Evolutionary conservation across 2,797 vertebrate genomes (phyloP).

Genomic region (Vipera ursinii): DNA sequence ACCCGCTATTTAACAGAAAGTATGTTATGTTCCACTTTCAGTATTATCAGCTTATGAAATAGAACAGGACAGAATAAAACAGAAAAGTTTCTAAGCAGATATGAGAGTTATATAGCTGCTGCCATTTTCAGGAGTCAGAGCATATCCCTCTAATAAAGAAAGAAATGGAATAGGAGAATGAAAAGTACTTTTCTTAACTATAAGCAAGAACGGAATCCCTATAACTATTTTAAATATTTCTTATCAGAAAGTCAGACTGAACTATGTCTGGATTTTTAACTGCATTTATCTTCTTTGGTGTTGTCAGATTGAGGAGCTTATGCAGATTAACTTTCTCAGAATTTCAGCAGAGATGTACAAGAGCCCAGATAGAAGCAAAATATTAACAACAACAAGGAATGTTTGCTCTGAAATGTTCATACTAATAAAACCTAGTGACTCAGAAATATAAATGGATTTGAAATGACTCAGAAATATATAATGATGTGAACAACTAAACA

Average conservation of each 20-base stretch:
- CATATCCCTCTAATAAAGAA: slow-evolving; percentile 27
- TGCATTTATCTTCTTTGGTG: slow-evolving; percentile 34
- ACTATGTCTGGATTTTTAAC: slow-evolving; percentile 16
- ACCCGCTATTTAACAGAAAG: no score
- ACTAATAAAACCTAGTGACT: not conserved
- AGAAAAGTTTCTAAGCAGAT: not conserved
- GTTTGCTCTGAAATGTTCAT: slow-evolving; percentile 50
- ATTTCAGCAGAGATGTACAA: slow-evolving; percentile 50
- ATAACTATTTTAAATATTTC: slow-evolving; percentile 19
- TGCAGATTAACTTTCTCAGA: slow-evolving; percentile 54
- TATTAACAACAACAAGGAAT: slow-evolving; percentile 50
- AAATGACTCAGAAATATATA: not conserved
- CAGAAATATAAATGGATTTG: not conserved
- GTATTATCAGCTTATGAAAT: not conserved
- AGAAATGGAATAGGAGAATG: slow-evolving; percentile 35
- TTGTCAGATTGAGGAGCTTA: slow-evolving; percentile 36
- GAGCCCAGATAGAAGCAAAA: slow-evolving; percentile 40
- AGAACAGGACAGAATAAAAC: not conserved
- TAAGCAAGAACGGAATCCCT: slow-evolving; percentile 39
- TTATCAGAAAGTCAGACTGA: slow-evolving; percentile 29
- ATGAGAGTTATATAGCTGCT: not conserved
- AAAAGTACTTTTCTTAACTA: slow-evolving; percentile 40
- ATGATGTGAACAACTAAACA: not conserved
- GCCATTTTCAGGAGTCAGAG: not conserved
- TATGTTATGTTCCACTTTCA: not conserved